Conservation (phyloP, 2,888 invertebrate genomes). For the Tinea pellionella region DNA sequence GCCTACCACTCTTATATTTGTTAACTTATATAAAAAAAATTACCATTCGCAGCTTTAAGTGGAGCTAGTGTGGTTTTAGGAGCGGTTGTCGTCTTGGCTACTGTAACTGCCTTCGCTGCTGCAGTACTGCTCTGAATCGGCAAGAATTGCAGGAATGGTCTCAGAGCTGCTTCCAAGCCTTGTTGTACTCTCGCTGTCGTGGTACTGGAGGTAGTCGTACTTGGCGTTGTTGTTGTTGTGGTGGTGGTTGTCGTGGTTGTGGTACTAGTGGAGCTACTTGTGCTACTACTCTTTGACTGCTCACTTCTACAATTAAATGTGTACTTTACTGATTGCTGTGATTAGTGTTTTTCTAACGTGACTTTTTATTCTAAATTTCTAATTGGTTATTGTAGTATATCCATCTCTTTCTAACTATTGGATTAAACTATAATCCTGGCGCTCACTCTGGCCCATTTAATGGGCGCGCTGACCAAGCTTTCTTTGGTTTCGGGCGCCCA, state of each 20-base stretch:
- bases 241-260: slow-evolving; percentile 41
- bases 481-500: too few relatives aligned
- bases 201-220: slow-evolving; percentile 45
- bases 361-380: too few relatives aligned
- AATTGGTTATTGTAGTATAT: too few relatives aligned
- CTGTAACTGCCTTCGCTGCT: slow-evolving; percentile 22
- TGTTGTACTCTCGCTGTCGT: slow-evolving; percentile 34
- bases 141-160: slow-evolving; percentile 53
- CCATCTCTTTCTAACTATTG: too few relatives aligned
- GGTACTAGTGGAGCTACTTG: slow-evolving; percentile 27
- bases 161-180: slow-evolving; percentile 31
- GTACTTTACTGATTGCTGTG: slow-evolving; percentile 8
- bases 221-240: slow-evolving; percentile 47
- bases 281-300: slow-evolving; percentile 14
- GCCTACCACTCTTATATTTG: too few relatives aligned
- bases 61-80: background rate
- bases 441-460: too few relatives aligned
- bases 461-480: too few relatives aligned
- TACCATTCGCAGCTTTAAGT: background rate
- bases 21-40: background rate
- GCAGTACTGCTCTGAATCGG: slow-evolving; percentile 43
- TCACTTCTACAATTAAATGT: slow-evolving; percentile 34
- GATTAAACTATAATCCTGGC: too few relatives aligned
- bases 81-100: background rate
- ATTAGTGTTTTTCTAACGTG: background rate